A percentile compares a stretch with the other conserved stretches of the same genome.
These are phyloP conservation scores for Pseudococcus longispinus DNA, from an alignment of 2,888 invertebrate species.

Conservation along the genomic window DNA sequence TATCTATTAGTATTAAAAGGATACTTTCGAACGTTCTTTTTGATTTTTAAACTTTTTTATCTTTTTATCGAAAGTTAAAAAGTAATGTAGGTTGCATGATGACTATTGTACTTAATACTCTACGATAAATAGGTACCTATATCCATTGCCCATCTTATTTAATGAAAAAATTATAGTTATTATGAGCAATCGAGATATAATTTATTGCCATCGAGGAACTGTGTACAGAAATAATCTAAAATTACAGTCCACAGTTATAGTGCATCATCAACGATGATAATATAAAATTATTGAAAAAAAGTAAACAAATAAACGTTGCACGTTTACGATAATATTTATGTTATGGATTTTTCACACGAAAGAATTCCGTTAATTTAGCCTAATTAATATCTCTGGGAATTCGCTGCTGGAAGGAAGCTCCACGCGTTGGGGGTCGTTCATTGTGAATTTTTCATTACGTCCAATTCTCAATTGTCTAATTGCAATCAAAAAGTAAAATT, in stretches of 20 bases:
- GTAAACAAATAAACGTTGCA: not conserved
- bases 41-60: not conserved
- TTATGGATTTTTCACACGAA: not conserved
- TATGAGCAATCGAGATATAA: not conserved
- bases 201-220: not conserved
- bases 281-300: not conserved
- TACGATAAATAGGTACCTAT: too few relatives aligned
- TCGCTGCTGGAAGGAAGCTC: not conserved
- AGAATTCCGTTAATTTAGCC: not conserved
- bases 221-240: not conserved
- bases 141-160: too few relatives aligned
- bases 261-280: not conserved
- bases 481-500: not conserved
- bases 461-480: constrained; percentile 1
- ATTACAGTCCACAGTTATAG: not conserved
- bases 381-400: not conserved
- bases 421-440: not conserved
- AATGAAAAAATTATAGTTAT: not conserved
- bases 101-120: too few relatives aligned
- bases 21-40: not conserved
- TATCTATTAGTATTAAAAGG: not conserved
- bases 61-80: too few relatives aligned
- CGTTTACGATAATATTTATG: not conserved
- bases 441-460: not conserved
- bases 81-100: too few relatives aligned